phyloP scores from a whole-genome alignment of 1,140 invertebrate genomes.

The Zaprionus lachaisei region DNA sequence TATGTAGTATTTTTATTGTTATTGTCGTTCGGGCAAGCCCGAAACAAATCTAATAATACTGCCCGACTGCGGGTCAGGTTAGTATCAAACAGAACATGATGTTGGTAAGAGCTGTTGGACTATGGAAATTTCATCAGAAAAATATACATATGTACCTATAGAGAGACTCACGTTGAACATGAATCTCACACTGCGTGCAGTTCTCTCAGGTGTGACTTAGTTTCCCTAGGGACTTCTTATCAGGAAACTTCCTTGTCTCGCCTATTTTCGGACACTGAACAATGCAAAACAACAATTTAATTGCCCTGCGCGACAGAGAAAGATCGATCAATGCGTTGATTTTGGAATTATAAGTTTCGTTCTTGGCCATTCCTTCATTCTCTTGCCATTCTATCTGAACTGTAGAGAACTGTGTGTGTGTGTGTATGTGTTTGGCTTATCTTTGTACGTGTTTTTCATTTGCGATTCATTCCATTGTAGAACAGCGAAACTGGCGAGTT shows the following conservation, averaged over 20 bases:
- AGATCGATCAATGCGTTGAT: not conserved
- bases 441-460: slow-evolving; percentile 28
- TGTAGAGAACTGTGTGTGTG: not conserved
- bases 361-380: slow-evolving; percentile 4
- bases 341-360: not conserved
- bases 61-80: slow-evolving; percentile 18
- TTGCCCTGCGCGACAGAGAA: slow-evolving; percentile 7
- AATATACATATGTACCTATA: not conserved
- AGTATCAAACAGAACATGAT: slow-evolving; percentile 61
- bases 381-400: not conserved
- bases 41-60: not conserved
- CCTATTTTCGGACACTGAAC: slow-evolving; percentile 49
- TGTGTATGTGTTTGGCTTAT: slow-evolving; percentile 11
- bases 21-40: slow-evolving; percentile 17
- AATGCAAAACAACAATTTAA: slow-evolving; percentile 28
- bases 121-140: not conserved
- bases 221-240: slow-evolving; percentile 42
- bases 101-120: slow-evolving; percentile 61
- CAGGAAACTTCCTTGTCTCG: slow-evolving; percentile 43
- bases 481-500: slow-evolving; percentile 79
- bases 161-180: not conserved
- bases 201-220: not conserved
- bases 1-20: slow-evolving; percentile 42
- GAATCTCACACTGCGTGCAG: slow-evolving; percentile 48
- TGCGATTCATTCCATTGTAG: slow-evolving; percentile 41